These are phyloP conservation scores for Macrotis lagotis DNA, from an alignment of 2,113 vertebrate genomes.

Conservation along the genomic window DNA sequence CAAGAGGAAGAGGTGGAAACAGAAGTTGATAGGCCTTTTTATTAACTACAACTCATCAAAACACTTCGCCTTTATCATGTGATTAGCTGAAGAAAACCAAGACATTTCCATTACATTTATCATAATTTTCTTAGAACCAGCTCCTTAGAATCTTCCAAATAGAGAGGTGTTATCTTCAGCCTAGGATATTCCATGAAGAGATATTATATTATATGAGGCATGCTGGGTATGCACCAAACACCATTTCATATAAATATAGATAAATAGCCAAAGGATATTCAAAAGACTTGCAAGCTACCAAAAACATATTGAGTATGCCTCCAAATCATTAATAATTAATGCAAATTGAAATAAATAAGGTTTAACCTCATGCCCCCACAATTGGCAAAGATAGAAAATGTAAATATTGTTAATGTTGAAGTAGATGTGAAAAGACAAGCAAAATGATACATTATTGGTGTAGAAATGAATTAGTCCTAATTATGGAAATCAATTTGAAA, in stretches of 20 bases:
- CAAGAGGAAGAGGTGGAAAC: background rate
- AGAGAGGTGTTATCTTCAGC: background rate
- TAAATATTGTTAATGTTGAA: background rate
- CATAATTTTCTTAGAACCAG: background rate
- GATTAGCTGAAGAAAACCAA: background rate
- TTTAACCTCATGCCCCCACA: background rate
- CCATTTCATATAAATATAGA: background rate
- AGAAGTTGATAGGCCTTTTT: too few species aligned
- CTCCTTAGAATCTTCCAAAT: background rate
- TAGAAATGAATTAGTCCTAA: background rate
- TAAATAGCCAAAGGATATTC: background rate
- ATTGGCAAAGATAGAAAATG: background rate
- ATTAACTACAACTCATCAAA: too few species aligned
- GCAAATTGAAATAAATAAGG: too few species aligned
- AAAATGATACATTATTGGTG: background rate
- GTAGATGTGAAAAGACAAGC: background rate
- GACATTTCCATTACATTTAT: background rate
- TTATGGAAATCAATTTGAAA: background rate
- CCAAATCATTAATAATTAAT: background rate
- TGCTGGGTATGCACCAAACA: background rate
- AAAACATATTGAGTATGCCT: background rate
- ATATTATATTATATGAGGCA: background rate
- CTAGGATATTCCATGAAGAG: background rate
- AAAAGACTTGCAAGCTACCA: background rate
- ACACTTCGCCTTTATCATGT: background rate